Base-by-base conservation (phyloP, 1,140 invertebrate species). In the Calosoma granatense region DNA sequence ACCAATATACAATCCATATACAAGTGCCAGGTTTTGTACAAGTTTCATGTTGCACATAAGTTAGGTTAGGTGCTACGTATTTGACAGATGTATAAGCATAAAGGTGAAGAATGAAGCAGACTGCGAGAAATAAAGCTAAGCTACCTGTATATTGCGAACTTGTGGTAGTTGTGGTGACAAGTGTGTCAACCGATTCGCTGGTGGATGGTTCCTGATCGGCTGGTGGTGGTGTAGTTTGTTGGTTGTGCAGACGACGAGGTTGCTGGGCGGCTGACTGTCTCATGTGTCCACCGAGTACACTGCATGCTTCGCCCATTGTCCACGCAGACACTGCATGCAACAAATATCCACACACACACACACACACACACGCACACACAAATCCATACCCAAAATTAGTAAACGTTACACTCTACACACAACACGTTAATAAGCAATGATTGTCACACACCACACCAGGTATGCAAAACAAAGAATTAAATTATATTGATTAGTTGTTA, bases 61-160 rank as follows among this genome's bases (percentile, higher is more conserved):
- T n/a, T n/a, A n/a, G n/a, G n/a, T n/a, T n/a, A n/a, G n/a, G n/a
- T n/a, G n/a, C n/a, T n/a, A n/a, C n/a, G n/a, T n/a, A n/a, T n/a
- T n/a, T n/a, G n/a, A n/a, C n/a, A n/a, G n/a, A n/a, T n/a, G n/a
- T n/a, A n/a, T n/a, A n/a, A n/a, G n/a, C n/a, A n/a, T n/a, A n/a
- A n/a, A n/a, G n/a, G n/a, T n/a, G n/a, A n/a, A n/a, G n/a, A n/a
- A n/a, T n/a, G n/a, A n/a, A n/a, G n/a, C n/a, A 36, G 26, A 36
- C 26, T 36, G 26, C 6, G n/a, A 36, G 20, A 41, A 39, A 56
- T 39, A 53, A 14, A 23, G 19, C 39, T 23, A 14, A n/a, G n/a
- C 55, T 64, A 68, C 66, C 66, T 68, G 66, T 68, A 61, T 66
- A 61, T 60, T 65, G 66, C 55, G 66, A 68, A 59, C 60, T 64